These are phyloP conservation scores for Macaria liturata DNA, from an alignment of 2,888 invertebrate genomes.

Conservation along the genomic window DNA sequence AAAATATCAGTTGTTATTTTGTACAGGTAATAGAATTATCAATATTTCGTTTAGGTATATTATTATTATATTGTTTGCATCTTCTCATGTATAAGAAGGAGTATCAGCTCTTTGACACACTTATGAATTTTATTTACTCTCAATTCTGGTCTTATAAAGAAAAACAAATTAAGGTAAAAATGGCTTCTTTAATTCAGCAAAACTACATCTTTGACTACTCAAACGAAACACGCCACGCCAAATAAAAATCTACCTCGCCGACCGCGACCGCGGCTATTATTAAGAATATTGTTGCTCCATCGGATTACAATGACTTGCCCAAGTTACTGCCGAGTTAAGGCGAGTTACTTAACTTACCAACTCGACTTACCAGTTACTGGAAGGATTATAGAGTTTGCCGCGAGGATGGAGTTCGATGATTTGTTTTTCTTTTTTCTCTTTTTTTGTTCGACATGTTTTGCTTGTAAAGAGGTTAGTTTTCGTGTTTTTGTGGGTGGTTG, in stretches of 20 bases:
- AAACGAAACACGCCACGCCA: no score
- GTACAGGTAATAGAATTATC: no score
- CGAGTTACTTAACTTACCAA: conserved; percentile 18
- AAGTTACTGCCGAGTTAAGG: conserved; percentile 19
- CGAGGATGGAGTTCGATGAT: conserved; percentile 17
- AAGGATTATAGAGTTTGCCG: conserved; percentile 24
- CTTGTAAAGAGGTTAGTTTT: conserved; percentile 15
- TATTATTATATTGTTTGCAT: no score
- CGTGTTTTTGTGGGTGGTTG: neutral
- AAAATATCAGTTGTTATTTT: no score
- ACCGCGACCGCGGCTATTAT: conserved; percentile 19
- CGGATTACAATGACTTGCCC: conserved; percentile 26
- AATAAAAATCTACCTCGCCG: conserved; percentile 14
- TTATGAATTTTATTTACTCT: no score
- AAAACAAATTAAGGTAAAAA: no score
- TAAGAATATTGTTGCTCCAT: conserved; percentile 29
- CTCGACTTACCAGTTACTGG: conserved; percentile 18
- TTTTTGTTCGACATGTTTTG: conserved; percentile 1
- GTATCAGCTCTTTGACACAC: no score
- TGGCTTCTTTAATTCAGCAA: no score
- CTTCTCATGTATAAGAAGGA: no score
- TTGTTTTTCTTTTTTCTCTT: conserved; percentile 13
- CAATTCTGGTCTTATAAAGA: no score
- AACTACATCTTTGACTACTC: no score
- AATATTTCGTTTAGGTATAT: no score